phyloP scores from a whole-genome alignment of 2,113 vertebrate genomes.

The Leptosomus discolor region DNA sequence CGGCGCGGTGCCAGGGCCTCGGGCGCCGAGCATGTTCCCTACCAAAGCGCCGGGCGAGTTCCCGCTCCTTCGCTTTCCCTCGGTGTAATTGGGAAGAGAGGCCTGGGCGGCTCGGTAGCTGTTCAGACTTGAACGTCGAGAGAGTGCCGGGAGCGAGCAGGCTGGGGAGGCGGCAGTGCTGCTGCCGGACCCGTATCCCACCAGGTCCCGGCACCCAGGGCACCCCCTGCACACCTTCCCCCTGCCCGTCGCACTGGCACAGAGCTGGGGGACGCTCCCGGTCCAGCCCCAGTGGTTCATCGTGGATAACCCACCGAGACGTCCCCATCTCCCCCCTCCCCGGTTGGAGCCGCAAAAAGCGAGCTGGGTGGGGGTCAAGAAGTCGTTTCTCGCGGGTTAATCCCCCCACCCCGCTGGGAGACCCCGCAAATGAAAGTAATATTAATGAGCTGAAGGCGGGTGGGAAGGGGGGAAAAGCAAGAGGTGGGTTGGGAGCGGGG shows the following conservation, averaged over 20 bases:
- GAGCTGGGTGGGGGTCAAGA: not conserved
- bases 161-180: not conserved
- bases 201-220: too few species aligned
- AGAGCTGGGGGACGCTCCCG: not conserved
- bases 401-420: not conserved
- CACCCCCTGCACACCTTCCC: not conserved
- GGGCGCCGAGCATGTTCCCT: not conserved
- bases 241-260: not conserved
- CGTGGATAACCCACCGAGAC: not conserved
- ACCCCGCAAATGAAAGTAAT: not conserved
- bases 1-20: not conserved
- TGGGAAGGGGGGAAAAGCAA: not conserved
- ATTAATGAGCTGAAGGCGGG: too few species aligned
- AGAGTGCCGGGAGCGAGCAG: not conserved
- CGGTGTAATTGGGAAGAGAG: not conserved
- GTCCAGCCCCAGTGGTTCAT: too few species aligned
- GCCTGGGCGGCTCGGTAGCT: not conserved
- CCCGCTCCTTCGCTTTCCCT: not conserved
- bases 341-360: not conserved
- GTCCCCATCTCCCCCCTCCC: fast-evolving
- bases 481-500: not conserved
- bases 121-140: not conserved
- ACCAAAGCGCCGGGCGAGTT: not conserved
- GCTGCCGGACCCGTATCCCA: not conserved
- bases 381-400: not conserved